phyloP scores from a whole-genome alignment of 2,888 invertebrate genomes.

The Oligia latruncula region DNA sequence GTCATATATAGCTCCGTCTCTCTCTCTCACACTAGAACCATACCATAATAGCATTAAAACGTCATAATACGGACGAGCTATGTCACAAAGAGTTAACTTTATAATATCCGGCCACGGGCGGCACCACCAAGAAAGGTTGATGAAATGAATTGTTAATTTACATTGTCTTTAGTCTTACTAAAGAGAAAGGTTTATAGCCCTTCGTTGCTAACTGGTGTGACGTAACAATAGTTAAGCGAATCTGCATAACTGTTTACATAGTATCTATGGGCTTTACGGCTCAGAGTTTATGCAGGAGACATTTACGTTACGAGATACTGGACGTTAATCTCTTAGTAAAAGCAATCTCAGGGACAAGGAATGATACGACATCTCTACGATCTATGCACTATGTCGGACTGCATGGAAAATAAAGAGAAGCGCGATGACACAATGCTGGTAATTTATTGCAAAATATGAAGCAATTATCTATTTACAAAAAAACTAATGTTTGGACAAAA shows the following conservation, averaged over 20 bases:
- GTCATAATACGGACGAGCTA: too few relatives aligned
- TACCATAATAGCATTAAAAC: too few relatives aligned
- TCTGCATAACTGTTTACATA: slow-evolving; percentile 55
- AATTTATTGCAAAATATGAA: too few relatives aligned
- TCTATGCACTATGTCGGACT: too few relatives aligned
- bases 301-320: slow-evolving; percentile 23
- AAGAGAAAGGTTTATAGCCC: slow-evolving; percentile 9
- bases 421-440: too few relatives aligned
- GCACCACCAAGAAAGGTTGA: neutral
- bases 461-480: too few relatives aligned
- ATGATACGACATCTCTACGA: slow-evolving; percentile 3
- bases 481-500: too few relatives aligned
- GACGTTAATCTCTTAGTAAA: slow-evolving; percentile 7
- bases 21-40: too few relatives aligned
- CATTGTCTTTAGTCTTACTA: neutral
- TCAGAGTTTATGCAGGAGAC: slow-evolving; percentile 27
- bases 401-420: too few relatives aligned
- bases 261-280: slow-evolving; percentile 14
- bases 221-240: slow-evolving; percentile 13
- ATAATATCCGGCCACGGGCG: too few relatives aligned
- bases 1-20: too few relatives aligned
- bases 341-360: neutral
- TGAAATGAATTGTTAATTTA: neutral
- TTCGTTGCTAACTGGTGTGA: slow-evolving; percentile 13
- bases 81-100: neutral